phyloP scores from a whole-genome alignment of 2,113 vertebrate genomes.

The Egretta garzetta region DNA sequence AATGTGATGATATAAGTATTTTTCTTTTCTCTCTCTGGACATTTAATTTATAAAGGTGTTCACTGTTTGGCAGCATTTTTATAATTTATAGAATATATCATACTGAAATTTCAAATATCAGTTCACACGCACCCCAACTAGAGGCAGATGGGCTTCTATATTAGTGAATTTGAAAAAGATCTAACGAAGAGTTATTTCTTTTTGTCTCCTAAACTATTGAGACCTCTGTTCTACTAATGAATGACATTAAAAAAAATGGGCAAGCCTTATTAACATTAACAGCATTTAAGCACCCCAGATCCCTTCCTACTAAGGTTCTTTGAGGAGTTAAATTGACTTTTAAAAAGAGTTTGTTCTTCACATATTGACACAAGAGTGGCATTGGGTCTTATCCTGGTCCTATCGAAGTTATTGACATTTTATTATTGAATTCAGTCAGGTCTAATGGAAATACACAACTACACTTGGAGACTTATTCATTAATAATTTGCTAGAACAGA shows the following conservation, averaged over 20 bases:
- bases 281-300: neutral
- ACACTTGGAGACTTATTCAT: neutral
- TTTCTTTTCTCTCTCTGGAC: neutral
- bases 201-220: neutral
- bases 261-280: neutral
- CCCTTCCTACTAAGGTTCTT: neutral
- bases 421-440: neutral
- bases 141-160: neutral
- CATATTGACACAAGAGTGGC: neutral
- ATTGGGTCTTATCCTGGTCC: neutral
- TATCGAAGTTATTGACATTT: neutral
- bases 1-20: neutral
- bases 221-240: neutral
- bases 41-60: neutral
- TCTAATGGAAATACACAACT: neutral
- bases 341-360: neutral
- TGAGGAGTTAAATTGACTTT: neutral
- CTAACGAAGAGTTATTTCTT: neutral
- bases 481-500: neutral
- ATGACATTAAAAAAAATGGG: neutral
- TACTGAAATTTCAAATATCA: neutral
- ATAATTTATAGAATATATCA: neutral
- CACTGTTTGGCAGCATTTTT: neutral
- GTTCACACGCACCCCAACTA: neutral
- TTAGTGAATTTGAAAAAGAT: neutral